These are phyloP conservation scores for Palloptera scutellata DNA, from an alignment of 2,888 invertebrate species.

Conservation along the genomic window DNA sequence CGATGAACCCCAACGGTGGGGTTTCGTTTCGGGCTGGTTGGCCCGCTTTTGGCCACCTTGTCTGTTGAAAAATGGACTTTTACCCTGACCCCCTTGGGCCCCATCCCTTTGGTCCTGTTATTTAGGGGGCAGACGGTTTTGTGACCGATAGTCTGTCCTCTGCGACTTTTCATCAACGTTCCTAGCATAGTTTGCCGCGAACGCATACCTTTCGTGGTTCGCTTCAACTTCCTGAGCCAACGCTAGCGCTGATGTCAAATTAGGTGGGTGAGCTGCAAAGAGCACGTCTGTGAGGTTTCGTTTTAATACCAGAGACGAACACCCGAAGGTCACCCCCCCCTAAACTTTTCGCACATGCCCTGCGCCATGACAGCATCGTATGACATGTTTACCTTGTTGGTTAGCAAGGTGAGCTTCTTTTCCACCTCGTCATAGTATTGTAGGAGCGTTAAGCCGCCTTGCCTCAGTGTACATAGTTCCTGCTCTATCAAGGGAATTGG, in stretches of 20 bases:
- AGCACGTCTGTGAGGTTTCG: too few species aligned
- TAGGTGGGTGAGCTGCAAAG: constrained; percentile 6
- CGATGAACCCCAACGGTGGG: too few species aligned
- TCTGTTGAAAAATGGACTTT: constrained; percentile 21
- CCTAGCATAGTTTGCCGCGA: constrained; percentile 11
- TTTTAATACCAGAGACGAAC: constrained; percentile 28
- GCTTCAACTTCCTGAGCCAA: constrained; percentile 25
- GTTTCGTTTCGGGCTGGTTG: too few species aligned
- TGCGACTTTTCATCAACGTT: not conserved
- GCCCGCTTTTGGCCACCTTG: too few species aligned
- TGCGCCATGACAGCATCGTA: constrained; percentile 33
- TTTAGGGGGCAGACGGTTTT: not conserved
- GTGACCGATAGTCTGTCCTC: constrained; percentile 5
- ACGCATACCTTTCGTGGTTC: too few species aligned
- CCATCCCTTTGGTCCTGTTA: not conserved
- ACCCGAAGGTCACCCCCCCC: constrained; percentile 29
- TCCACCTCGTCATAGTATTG: constrained; percentile 40
- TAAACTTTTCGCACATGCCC: constrained; percentile 34
- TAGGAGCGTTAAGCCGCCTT: constrained; percentile 32
- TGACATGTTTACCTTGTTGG: constrained; percentile 39
- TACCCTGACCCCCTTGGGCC: not conserved
- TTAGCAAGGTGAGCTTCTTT: constrained; percentile 35
- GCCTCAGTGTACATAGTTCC: constrained; percentile 36
- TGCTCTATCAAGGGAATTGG: constrained; percentile 34
- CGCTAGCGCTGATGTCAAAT: constrained; percentile 22